A percentile compares a stretch with the other conserved stretches of the same genome.
Conservation (phyloP, 2,113 vertebrate species). For the Malurus alboscapulatus region DNA sequence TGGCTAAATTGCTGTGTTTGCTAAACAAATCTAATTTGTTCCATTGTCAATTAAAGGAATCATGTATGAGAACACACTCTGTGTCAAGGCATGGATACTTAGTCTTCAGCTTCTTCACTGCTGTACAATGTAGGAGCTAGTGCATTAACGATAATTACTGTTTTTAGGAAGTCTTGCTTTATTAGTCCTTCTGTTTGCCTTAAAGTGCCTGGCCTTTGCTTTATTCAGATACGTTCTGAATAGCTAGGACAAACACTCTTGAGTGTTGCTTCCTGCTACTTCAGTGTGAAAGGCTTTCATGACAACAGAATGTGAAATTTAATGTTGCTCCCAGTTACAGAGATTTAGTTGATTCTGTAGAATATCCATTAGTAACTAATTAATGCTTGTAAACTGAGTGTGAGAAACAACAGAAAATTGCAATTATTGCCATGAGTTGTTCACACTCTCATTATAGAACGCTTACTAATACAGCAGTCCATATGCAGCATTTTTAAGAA, state of each 20-base stretch:
- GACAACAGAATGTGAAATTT: not conserved
- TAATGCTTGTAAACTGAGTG: not conserved
- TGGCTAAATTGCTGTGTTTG: not conserved
- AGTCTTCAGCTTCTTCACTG: not conserved
- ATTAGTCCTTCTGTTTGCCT: not conserved
- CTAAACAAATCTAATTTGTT: not conserved
- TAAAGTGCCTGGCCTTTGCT: not conserved
- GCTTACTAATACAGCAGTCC: not conserved
- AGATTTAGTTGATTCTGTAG: not conserved
- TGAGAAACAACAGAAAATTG: not conserved
- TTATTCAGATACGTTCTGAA: not conserved
- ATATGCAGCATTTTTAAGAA: not conserved
- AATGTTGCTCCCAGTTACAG: not conserved
- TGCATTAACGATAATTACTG: not conserved
- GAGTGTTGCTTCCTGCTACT: not conserved
- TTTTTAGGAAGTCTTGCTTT: not conserved
- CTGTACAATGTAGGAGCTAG: not conserved
- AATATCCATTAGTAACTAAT: not conserved
- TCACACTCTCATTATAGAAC: not conserved
- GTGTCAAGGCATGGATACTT: not conserved
- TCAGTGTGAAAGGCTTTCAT: not conserved
- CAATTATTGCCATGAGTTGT: not conserved
- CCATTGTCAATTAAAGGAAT: not conserved
- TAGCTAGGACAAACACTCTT: not conserved
- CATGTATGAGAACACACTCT: not conserved